These are phyloP conservation scores for Trididemnum miniatum DNA, from an alignment of 23 tunicate species.

Conservation along the genomic window DNA sequence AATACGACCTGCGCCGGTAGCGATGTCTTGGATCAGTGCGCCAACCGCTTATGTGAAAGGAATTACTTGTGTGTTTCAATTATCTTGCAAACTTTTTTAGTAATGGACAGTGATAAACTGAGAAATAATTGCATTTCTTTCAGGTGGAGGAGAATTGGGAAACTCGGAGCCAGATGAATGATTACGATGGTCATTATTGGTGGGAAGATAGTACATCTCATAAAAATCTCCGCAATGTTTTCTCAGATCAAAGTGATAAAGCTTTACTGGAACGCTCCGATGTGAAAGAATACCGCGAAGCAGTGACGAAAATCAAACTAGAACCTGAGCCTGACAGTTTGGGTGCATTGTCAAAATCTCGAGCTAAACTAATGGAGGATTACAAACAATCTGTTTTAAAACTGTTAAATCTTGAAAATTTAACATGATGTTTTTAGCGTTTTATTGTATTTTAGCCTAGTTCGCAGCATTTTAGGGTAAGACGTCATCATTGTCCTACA, in stretches of 20 bases:
- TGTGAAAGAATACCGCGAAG: slow-evolving; percentile 48
- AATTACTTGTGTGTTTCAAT: no score
- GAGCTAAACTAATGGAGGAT: slow-evolving; percentile 16
- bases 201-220: slow-evolving; percentile 73
- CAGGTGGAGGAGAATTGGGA: slow-evolving; percentile 75
- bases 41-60: no score
- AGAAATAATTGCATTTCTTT: no score
- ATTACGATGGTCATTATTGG: slow-evolving; percentile 62
- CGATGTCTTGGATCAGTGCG: no score
- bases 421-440: no score
- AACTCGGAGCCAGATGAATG: slow-evolving; percentile 24
- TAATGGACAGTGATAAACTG: no score
- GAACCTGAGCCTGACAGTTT: slow-evolving; percentile 33
- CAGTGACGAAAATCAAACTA: slow-evolving; percentile 54
- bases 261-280: slow-evolving; percentile 8
- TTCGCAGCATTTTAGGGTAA: no score
- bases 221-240: slow-evolving; percentile 38
- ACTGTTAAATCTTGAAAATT: slow-evolving; percentile 25
- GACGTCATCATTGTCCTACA: no score
- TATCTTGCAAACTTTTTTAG: no score
- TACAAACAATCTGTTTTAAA: slow-evolving; percentile 54
- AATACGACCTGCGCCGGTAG: no score
- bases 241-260: slow-evolving; percentile 17
- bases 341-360: slow-evolving; percentile 17
- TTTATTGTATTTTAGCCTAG: no score